Evolutionary conservation across 1,140 invertebrate genomes (phyloP).

Genomic region (Bombus superbus): DNA sequence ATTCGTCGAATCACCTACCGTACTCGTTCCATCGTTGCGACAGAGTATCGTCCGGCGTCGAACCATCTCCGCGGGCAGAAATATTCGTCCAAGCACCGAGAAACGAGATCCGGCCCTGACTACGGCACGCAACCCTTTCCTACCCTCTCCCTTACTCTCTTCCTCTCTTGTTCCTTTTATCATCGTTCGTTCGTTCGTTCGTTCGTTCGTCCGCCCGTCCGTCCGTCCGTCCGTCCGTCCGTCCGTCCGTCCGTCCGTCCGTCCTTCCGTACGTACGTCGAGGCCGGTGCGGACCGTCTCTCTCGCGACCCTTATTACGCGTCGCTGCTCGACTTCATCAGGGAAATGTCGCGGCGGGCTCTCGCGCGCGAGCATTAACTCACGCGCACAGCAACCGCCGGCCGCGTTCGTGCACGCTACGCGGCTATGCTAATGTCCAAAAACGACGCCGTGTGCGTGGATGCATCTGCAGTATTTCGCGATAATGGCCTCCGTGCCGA

Average conservation of each 20-base stretch:
- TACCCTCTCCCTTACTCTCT: background rate
- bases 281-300: slow-evolving; percentile 9
- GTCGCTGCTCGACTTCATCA: slow-evolving; percentile 81
- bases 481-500: slow-evolving; percentile 53
- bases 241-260: slow-evolving; percentile 51
- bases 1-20: too few species aligned
- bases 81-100: slow-evolving; percentile 28
- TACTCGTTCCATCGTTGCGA: too few species aligned
- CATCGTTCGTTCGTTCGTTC: slow-evolving; percentile 30
- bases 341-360: slow-evolving; percentile 74
- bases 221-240: background rate
- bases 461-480: slow-evolving; percentile 69
- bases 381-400: slow-evolving; percentile 49
- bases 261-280: slow-evolving; percentile 33
- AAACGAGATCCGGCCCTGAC: slow-evolving; percentile 12
- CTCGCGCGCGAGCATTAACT: slow-evolving; percentile 75
- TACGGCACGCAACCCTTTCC: slow-evolving; percentile 34
- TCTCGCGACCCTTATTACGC: slow-evolving; percentile 80
- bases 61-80: background rate
- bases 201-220: background rate
- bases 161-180: slow-evolving; percentile 35
- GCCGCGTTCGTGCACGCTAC: background rate
- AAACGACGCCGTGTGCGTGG: slow-evolving; percentile 56
- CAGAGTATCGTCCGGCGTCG: background rate
- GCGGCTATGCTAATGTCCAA: slow-evolving; percentile 65